These are phyloP conservation scores for Pteropus alecto DNA, from an alignment of 2,113 vertebrate species.

Conservation along the genomic window DNA sequence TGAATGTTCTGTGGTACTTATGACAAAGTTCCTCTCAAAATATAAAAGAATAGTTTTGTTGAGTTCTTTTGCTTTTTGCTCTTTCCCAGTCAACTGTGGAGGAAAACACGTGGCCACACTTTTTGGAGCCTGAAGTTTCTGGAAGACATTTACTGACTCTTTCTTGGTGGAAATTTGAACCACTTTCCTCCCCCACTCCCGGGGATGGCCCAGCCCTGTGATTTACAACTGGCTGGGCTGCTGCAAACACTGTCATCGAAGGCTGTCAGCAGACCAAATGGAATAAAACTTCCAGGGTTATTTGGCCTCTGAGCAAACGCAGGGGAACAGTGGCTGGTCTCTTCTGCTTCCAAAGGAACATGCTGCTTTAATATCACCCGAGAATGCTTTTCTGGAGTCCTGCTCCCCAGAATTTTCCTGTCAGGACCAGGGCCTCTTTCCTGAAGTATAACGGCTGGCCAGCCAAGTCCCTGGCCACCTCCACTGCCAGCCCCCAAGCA, in stretches of 20 bases:
- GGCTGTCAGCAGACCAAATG: not conserved
- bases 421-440: not conserved
- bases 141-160: constrained; percentile 45
- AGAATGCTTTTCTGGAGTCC: not conserved
- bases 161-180: constrained; percentile 17
- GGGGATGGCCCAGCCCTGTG: not conserved
- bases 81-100: not conserved
- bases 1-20: not conserved
- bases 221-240: not conserved
- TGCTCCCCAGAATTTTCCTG: not conserved
- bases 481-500: not conserved
- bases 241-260: not conserved
- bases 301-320: not conserved
- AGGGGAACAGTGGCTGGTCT: not conserved
- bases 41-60: not conserved
- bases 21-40: not conserved
- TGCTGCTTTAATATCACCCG: not conserved
- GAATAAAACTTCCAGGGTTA: not conserved
- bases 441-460: not conserved
- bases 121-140: constrained; percentile 28
- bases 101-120: not conserved
- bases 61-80: not conserved
- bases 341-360: not conserved
- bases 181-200: not conserved
- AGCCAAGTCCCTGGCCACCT: not conserved